phyloP scores from a whole-genome alignment of 1,140 invertebrate species.

The Drosophila lacertosa region DNA sequence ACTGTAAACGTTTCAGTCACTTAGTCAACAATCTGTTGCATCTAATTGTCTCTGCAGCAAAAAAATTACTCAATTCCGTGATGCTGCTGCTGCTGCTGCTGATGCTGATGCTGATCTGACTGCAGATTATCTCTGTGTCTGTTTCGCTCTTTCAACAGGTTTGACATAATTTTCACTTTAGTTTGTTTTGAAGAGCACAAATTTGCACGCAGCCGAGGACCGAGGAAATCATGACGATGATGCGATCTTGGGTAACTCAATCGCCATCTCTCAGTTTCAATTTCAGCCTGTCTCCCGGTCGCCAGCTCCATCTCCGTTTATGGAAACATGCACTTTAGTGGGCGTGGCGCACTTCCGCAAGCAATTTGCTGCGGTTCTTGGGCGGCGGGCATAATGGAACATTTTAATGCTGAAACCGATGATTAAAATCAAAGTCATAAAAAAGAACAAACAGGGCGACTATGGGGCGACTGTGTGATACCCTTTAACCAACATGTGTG shows the following conservation, averaged over 20 bases:
- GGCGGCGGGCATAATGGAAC: conserved; percentile 70
- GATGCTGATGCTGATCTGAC: conserved; percentile 31
- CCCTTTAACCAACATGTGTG: background rate
- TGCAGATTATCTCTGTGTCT: conserved; percentile 6
- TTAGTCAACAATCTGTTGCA: conserved; percentile 82
- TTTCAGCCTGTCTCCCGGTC: too few species aligned
- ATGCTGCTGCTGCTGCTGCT: conserved; percentile 18
- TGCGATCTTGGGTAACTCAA: conserved; percentile 72
- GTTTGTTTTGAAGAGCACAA: conserved; percentile 79
- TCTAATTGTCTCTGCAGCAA: conserved; percentile 78
- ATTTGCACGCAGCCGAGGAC: conserved; percentile 69
- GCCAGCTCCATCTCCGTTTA: background rate
- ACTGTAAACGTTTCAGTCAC: conserved; percentile 71
- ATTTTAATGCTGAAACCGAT: conserved; percentile 78
- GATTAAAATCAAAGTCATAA: conserved; percentile 75
- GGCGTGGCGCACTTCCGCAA: conserved; percentile 79
- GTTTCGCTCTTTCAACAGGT: conserved; percentile 58
- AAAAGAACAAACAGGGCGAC: background rate
- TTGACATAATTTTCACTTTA: conserved; percentile 80
- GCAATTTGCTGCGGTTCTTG: conserved; percentile 72
- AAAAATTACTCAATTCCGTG: conserved; percentile 80
- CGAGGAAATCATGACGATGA: conserved; percentile 42
- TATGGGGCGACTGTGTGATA: background rate
- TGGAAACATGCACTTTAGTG: conserved; percentile 59
- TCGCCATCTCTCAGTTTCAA: conserved; percentile 36